These are phyloP conservation scores for Bombus polaris DNA, from an alignment of 1,140 invertebrate species.

Conservation along the genomic window DNA sequence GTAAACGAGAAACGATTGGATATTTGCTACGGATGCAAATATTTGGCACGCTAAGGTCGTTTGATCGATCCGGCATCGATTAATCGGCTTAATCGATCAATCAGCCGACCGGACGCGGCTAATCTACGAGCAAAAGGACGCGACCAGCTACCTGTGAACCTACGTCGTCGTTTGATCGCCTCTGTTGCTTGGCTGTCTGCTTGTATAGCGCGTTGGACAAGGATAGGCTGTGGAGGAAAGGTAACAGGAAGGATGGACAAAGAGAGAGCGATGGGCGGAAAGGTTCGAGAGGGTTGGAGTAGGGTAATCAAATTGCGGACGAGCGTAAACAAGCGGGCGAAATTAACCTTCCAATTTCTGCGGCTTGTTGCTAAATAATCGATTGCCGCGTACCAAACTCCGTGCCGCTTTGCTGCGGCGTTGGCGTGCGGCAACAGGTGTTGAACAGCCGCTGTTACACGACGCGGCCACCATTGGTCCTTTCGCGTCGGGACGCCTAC, in stretches of 20 bases:
- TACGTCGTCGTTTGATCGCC: not conserved
- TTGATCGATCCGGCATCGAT: not conserved
- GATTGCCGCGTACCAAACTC: conserved; percentile 74
- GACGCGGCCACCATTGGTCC: conserved; percentile 48
- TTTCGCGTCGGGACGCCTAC: not conserved
- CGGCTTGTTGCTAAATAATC: conserved; percentile 81
- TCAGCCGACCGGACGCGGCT: not conserved
- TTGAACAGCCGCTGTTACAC: conserved; percentile 66
- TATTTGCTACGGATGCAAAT: not conserved
- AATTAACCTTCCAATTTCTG: conserved; percentile 80
- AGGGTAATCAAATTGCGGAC: conserved; percentile 74
- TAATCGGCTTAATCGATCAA: conserved; percentile 36
- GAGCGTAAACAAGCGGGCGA: conserved; percentile 77
- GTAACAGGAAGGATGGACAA: not conserved
- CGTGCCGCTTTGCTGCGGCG: conserved; percentile 56
- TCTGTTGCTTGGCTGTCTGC: not conserved
- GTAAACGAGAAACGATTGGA: not conserved
- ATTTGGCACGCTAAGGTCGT: not conserved
- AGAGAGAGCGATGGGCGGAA: conserved; percentile 12
- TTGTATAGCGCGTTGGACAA: no score
- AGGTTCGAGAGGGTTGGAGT: conserved; percentile 16
- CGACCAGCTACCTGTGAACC: conserved; percentile 21
- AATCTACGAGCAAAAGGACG: conserved; percentile 7
- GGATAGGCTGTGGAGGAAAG: not conserved
- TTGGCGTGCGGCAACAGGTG: conserved; percentile 74